These are phyloP conservation scores for Drosophila littoralis DNA, from an alignment of 1,140 invertebrate species.

Conservation along the genomic window DNA sequence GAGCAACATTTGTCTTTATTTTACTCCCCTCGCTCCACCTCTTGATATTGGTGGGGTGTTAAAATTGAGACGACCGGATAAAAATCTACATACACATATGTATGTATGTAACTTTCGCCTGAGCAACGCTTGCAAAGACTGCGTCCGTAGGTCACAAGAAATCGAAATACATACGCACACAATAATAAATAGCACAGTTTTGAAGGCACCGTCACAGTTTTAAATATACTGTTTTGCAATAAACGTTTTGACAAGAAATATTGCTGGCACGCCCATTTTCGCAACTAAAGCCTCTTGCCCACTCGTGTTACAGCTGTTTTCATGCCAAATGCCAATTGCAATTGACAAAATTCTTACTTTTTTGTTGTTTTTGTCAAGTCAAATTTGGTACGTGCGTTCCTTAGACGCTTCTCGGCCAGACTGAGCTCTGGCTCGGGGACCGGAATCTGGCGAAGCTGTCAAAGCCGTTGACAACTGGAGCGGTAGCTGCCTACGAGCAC, in stretches of 20 bases:
- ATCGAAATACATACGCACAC: no score
- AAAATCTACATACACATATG: not conserved
- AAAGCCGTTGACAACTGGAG: slow-evolving; percentile 56
- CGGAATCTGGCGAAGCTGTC: slow-evolving; percentile 11
- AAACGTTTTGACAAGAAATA: not conserved
- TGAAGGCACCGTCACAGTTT: not conserved
- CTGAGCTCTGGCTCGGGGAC: slow-evolving; percentile 17
- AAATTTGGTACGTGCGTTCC: slow-evolving; percentile 12
- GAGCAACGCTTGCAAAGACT: not conserved
- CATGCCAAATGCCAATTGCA: not conserved
- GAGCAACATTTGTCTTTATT: no score
- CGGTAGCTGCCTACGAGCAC: slow-evolving; percentile 17
- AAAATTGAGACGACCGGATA: not conserved
- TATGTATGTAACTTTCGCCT: not conserved
- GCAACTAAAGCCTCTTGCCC: not conserved
- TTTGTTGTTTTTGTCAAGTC: not conserved
- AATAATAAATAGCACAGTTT: not conserved
- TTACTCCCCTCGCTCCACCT: not conserved
- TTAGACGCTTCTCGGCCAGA: slow-evolving; percentile 24
- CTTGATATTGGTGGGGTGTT: not conserved
- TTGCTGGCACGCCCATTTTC: not conserved
- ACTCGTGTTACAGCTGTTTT: not conserved
- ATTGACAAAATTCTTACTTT: slow-evolving; percentile 4
- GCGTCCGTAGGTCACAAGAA: no score
- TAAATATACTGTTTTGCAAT: not conserved